phyloP scores from a whole-genome alignment of 2,113 vertebrate genomes.

The Onychostoma macrolepis region DNA sequence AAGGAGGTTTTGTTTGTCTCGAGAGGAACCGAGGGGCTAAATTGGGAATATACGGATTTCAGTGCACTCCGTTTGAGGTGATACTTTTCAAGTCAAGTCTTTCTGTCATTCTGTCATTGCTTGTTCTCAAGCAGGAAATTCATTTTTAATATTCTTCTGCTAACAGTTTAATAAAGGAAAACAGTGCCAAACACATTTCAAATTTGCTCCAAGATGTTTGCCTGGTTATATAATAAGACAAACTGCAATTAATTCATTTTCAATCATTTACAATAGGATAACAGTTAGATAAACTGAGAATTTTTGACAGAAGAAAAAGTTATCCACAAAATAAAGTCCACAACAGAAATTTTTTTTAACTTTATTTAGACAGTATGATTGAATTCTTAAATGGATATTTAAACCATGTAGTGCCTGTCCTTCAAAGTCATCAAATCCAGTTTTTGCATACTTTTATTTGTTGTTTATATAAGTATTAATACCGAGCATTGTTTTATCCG shows the following conservation, averaged over 20 bases:
- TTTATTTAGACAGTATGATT: background rate
- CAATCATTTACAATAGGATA: background rate
- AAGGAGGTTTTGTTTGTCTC: slow-evolving; percentile 41
- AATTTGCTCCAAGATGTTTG: slow-evolving; percentile 13
- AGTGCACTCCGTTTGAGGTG: background rate
- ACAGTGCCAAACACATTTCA: background rate
- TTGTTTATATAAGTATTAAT: background rate
- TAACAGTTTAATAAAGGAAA: slow-evolving; percentile 26
- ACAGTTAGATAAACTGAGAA: background rate
- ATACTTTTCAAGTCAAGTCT: slow-evolving; percentile 7
- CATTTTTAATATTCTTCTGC: slow-evolving; percentile 16
- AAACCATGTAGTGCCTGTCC: background rate
- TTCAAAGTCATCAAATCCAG: background rate
- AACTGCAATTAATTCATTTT: background rate
- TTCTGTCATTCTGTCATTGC: slow-evolving; percentile 5
- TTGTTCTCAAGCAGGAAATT: background rate
- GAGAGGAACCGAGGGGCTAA: background rate
- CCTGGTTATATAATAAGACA: background rate
- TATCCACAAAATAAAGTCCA: background rate
- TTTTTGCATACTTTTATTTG: background rate
- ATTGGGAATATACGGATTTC: background rate
- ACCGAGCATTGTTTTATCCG: background rate
- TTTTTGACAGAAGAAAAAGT: background rate
- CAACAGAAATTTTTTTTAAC: background rate
- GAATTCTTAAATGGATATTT: background rate